Conservation (phyloP, 2,113 vertebrate genomes). For the Elanoides forficatus region DNA sequence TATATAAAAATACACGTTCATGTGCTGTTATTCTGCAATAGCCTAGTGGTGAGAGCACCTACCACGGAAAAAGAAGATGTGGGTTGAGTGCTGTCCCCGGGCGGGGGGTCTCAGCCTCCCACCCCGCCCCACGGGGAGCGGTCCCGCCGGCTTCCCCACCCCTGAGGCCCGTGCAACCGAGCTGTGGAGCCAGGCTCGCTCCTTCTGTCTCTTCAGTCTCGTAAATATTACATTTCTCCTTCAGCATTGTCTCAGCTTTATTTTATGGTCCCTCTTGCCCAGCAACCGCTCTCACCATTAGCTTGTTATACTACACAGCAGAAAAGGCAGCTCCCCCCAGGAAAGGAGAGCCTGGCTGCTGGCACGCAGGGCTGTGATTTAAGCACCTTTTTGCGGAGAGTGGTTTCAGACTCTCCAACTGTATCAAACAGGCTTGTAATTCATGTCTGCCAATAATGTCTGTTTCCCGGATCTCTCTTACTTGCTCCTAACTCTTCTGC, state of each 20-base stretch:
- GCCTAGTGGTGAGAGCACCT: not conserved
- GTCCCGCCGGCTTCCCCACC: not conserved
- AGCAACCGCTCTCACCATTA: not conserved
- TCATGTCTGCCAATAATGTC: not conserved
- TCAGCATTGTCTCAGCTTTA: not conserved
- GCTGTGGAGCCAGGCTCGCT: not conserved
- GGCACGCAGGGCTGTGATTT: not conserved
- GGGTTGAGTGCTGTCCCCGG: no score
- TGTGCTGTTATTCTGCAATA: not conserved
- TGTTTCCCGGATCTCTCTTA: not conserved
- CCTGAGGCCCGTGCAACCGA: rapidly evolving
- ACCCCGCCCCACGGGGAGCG: rapidly evolving
- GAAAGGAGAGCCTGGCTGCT: not conserved
- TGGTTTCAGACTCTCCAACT: not conserved
- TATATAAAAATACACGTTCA: not conserved
- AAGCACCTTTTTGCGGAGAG: not conserved
- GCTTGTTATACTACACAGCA: not conserved
- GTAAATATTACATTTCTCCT: not conserved
- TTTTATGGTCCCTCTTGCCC: not conserved
- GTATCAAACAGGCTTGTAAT: not conserved
- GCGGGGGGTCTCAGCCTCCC: not conserved
- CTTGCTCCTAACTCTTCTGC: not conserved
- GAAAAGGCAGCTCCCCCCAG: not conserved
- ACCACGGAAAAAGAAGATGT: not conserved
- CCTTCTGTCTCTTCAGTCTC: not conserved